Conservation (phyloP, 2,113 vertebrate species). For the Hypanus sabinus region DNA sequence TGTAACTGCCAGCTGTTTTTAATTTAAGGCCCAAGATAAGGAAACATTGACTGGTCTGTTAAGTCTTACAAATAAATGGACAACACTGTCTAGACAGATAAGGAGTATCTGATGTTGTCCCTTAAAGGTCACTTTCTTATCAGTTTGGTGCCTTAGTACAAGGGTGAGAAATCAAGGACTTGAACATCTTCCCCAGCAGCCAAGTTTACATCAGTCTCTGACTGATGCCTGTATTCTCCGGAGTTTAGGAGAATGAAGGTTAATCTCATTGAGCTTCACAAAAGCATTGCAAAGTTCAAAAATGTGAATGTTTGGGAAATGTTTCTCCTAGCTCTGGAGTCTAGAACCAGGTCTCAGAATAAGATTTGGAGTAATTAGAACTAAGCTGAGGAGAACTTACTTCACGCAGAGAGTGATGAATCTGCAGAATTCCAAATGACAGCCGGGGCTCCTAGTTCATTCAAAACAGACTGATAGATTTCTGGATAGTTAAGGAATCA, state of each 20-base stretch:
- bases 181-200: background rate
- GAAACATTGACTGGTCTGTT: background rate
- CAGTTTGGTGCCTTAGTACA: background rate
- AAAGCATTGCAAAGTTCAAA: too few species aligned
- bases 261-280: too few species aligned
- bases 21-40: background rate
- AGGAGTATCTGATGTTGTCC: background rate
- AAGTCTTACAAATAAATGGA: background rate
- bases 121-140: background rate
- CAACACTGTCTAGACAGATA: background rate
- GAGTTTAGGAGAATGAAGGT: background rate
- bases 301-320: too few species aligned
- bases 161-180: background rate
- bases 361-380: too few species aligned
- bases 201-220: background rate
- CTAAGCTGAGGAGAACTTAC: too few species aligned
- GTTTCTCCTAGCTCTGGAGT: too few species aligned
- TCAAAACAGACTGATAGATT: too few species aligned
- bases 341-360: too few species aligned
- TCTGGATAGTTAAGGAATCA: too few species aligned
- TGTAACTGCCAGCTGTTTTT: background rate
- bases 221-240: background rate
- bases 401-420: too few species aligned
- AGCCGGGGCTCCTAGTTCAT: too few species aligned
- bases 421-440: too few species aligned